phyloP scores from a whole-genome alignment of 1,140 invertebrate genomes.

The Drosophila seguyi region DNA sequence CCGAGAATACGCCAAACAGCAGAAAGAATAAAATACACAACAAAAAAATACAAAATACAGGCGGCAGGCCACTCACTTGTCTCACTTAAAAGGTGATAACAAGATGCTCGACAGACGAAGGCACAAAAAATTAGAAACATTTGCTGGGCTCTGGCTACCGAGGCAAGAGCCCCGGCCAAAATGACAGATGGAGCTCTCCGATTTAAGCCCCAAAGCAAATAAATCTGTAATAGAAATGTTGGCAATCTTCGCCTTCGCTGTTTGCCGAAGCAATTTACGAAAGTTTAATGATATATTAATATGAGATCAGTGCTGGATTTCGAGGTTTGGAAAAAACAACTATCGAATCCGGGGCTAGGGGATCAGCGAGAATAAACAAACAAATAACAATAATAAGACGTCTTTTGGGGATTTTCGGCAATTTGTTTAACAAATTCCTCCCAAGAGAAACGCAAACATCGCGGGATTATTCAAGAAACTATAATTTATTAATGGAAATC shows the following conservation, averaged over 20 bases:
- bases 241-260: constrained; percentile 29
- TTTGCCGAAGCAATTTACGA: constrained; percentile 28
- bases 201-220: constrained; percentile 25
- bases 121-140: constrained; percentile 37
- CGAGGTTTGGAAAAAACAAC: constrained; percentile 5
- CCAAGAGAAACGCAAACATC: constrained; percentile 40
- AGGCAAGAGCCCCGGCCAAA: constrained; percentile 7
- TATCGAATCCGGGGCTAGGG: constrained; percentile 6
- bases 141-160: constrained; percentile 46
- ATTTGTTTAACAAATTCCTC: constrained; percentile 43
- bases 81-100: constrained; percentile 83
- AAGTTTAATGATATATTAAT: constrained; percentile 33
- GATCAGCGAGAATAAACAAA: constrained; percentile 1
- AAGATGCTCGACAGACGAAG: constrained; percentile 67
- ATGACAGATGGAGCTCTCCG: constrained; percentile 37
- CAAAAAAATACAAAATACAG: constrained; percentile 8
- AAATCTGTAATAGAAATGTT: constrained; percentile 64
- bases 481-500: constrained; percentile 32
- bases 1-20: constrained; percentile 8
- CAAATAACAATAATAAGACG: constrained; percentile 20
- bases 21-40: background rate
- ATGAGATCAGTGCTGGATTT: constrained; percentile 20
- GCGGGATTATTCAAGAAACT: constrained; percentile 8
- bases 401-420: constrained; percentile 33
- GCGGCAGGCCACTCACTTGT: constrained; percentile 73